Evolutionary conservation across 92 coral and sea anemone species (phyloP).

Genomic region (Porites evermanni): DNA sequence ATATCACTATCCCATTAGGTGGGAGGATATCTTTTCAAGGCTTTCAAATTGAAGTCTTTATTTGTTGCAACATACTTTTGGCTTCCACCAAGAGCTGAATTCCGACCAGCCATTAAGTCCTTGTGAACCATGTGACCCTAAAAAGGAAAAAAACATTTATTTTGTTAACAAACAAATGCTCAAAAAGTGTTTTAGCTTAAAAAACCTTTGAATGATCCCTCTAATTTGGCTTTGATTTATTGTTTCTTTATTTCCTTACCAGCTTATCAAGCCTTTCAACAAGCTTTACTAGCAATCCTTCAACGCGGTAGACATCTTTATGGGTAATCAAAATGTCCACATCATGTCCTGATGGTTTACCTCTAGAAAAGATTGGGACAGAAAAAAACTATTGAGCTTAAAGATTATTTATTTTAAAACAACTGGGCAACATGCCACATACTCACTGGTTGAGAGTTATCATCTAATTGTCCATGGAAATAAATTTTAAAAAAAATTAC

Average conservation of each 20-base stretch:
- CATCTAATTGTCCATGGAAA: too few species aligned
- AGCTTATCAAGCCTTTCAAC: conserved; percentile 76
- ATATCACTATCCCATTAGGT: too few species aligned
- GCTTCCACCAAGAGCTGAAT: conserved; percentile 31
- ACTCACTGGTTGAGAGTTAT: too few species aligned
- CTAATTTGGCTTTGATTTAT: too few species aligned
- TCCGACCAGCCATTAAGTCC: conserved; percentile 76
- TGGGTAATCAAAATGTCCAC: conserved; percentile 84
- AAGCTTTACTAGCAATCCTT: conserved; percentile 64
- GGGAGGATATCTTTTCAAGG: too few species aligned
- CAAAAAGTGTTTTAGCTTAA: too few species aligned
- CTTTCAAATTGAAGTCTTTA: too few species aligned
- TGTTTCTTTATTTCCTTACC: conserved; percentile 47
- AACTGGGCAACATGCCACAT: too few species aligned
- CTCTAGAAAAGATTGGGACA: conserved; percentile 36
- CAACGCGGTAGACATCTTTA: conserved; percentile 58
- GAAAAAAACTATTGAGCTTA: background rate
- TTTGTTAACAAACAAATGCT: too few species aligned
- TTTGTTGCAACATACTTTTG: conserved; percentile 15
- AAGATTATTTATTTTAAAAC: background rate
- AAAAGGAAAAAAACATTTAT: background rate
- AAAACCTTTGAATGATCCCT: too few species aligned
- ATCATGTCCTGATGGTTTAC: conserved; percentile 86
- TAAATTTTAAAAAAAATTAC: too few species aligned
- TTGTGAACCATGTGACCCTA: conserved; percentile 81